A percentile compares a stretch with the other conserved stretches of the same genome.
Conservation (phyloP, 2,113 vertebrate genomes). For the Atractosteus spatula region DNA sequence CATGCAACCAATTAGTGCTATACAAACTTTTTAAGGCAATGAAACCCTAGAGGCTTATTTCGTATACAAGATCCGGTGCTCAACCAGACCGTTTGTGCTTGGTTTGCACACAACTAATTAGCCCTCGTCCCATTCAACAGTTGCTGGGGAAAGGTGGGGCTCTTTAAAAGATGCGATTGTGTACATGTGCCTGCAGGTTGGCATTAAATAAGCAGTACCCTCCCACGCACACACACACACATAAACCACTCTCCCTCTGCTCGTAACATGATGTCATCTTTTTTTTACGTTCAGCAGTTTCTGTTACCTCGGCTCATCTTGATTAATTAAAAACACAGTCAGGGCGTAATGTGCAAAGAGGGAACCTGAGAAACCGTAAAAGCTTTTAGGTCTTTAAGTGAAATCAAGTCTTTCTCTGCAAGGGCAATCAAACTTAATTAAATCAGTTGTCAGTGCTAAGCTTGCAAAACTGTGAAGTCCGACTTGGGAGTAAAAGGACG, state of each 20-base stretch:
- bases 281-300: slow-evolving; percentile 80
- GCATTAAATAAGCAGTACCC: background rate
- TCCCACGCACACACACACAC: background rate
- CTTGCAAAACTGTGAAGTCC: slow-evolving; percentile 88
- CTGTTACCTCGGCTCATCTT: slow-evolving; percentile 79
- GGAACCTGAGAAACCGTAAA: slow-evolving; percentile 77
- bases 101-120: slow-evolving; percentile 25
- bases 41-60: slow-evolving; percentile 27
- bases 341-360: slow-evolving; percentile 75
- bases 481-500: slow-evolving; percentile 84
- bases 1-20: slow-evolving; percentile 32
- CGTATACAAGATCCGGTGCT: background rate
- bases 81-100: slow-evolving; percentile 15
- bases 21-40: slow-evolving; percentile 33
- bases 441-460: slow-evolving; percentile 89
- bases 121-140: slow-evolving; percentile 14
- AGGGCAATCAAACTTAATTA: slow-evolving; percentile 87
- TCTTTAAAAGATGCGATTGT: background rate
- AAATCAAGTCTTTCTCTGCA: slow-evolving; percentile 73
- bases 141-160: background rate
- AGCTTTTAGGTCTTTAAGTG: slow-evolving; percentile 75
- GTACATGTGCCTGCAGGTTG: slow-evolving; percentile 1
- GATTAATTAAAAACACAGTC: slow-evolving; percentile 85
- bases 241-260: slow-evolving; percentile 58
- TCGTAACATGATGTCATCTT: slow-evolving; percentile 81